These are phyloP conservation scores for Parambassis ranga DNA, from an alignment of 2,797 vertebrate species.

Conservation along the genomic window DNA sequence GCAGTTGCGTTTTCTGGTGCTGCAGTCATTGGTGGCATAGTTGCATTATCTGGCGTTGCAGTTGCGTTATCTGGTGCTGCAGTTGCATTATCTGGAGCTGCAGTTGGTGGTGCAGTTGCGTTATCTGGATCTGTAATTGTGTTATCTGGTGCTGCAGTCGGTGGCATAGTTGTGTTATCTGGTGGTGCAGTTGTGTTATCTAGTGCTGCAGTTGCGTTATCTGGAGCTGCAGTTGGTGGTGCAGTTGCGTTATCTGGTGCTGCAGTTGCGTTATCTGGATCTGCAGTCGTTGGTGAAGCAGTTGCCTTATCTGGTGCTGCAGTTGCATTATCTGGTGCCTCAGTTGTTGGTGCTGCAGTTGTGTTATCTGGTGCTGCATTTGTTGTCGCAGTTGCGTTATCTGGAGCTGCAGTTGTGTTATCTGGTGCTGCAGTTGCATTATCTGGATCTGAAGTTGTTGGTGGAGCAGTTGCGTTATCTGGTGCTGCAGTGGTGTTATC, in stretches of 20 bases:
- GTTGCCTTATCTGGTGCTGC: not conserved
- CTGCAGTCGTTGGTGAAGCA: not conserved
- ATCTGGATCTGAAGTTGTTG: fast-evolving
- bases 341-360: not conserved
- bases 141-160: no score
- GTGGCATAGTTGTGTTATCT: not conserved
- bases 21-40: not conserved
- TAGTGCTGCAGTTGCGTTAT: no score
- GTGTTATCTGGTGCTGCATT: no score
- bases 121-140: no score
- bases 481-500: not conserved
- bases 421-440: not conserved
- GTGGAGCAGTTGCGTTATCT: no score
- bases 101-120: no score
- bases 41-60: not conserved
- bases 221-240: no score
- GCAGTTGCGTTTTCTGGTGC: not conserved
- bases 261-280: no score
- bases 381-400: no score
- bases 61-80: not conserved
- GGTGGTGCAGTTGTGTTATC: not conserved
- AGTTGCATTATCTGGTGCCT: not conserved
- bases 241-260: no score
- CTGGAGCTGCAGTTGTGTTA: no score
- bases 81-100: no score